phyloP scores from a whole-genome alignment of 2,888 invertebrate genomes.

The Selenia dentaria region DNA sequence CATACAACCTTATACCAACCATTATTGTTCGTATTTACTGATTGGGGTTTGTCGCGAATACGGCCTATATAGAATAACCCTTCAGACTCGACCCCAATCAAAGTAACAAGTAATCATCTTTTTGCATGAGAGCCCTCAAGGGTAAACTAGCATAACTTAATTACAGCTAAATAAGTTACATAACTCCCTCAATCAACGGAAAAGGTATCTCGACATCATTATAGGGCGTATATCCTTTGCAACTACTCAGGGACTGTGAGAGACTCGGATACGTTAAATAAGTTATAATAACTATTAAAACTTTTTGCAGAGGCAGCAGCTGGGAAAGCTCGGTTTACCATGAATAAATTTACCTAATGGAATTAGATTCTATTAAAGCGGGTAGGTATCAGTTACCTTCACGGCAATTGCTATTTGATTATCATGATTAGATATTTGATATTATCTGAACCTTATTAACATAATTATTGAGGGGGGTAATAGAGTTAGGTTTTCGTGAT shows the following conservation, averaged over 20 bases:
- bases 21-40: no score
- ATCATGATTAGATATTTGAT: constrained; percentile 19
- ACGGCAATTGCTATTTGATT: constrained; percentile 20
- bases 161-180: constrained; percentile 8
- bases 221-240: constrained; percentile 3
- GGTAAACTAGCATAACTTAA: not conserved
- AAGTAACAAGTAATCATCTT: not conserved
- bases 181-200: constrained; percentile 13
- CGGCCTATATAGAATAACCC: no score
- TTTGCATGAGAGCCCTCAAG: not conserved
- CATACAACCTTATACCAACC: no score
- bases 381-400: constrained; percentile 14
- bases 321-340: constrained; percentile 36
- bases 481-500: constrained; percentile 9
- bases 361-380: constrained; percentile 45
- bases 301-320: constrained; percentile 37
- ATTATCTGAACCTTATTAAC: constrained; percentile 12
- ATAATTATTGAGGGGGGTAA: constrained; percentile 13
- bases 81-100: not conserved
- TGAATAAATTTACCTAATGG: constrained; percentile 54
- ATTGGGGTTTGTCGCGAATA: no score
- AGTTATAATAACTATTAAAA: constrained; percentile 34
- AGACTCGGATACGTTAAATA: constrained; percentile 23
- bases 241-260: constrained; percentile 5
- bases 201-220: constrained; percentile 9